Evolutionary conservation across 1,140 invertebrate genomes (phyloP).

Genomic region (Dinothrombium tinctorium): DNA sequence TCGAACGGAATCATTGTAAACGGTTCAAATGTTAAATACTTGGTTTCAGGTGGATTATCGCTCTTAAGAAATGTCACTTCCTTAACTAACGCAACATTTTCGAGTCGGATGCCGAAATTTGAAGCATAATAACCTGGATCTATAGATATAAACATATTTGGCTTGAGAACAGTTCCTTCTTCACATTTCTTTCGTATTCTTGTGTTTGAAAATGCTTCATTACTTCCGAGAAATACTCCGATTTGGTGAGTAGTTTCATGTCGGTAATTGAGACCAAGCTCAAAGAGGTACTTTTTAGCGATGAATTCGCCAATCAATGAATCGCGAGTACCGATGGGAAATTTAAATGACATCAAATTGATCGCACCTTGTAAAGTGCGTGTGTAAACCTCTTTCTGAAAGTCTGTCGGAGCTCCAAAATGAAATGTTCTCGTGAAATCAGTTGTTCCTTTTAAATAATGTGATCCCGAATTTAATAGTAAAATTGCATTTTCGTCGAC

Average conservation of each 20-base stretch:
- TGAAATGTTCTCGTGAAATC: constrained; percentile 81
- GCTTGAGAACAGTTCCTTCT: constrained; percentile 49
- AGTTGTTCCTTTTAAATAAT: constrained; percentile 69
- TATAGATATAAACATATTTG: constrained; percentile 78
- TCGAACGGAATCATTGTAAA: too few species aligned
- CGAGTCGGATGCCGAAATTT: constrained; percentile 74
- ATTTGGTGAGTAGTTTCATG: constrained; percentile 96
- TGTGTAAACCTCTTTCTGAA: constrained; percentile 68
- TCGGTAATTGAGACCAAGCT: constrained; percentile 70
- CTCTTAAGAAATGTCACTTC: too few species aligned
- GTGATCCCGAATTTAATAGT: constrained; percentile 71
- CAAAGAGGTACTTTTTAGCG: constrained; percentile 68
- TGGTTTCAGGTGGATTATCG: too few species aligned
- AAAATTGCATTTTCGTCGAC: constrained; percentile 53
- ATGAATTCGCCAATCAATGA: constrained; percentile 52
- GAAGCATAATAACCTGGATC: constrained; percentile 47
- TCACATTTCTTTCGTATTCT: too few species aligned
- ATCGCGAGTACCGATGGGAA: constrained; percentile 37
- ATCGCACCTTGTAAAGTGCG: constrained; percentile 79
- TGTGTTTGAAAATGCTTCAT: too few species aligned
- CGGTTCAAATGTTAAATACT: too few species aligned
- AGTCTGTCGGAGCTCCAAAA: constrained; percentile 50
- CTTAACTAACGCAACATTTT: constrained; percentile 72
- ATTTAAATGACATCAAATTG: constrained; percentile 42
- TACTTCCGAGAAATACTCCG: constrained; percentile 83